A percentile compares a stretch with the other conserved stretches of the same genome.
These are phyloP conservation scores for Colius striatus DNA, from an alignment of 2,113 vertebrate genomes.

Conservation along the genomic window DNA sequence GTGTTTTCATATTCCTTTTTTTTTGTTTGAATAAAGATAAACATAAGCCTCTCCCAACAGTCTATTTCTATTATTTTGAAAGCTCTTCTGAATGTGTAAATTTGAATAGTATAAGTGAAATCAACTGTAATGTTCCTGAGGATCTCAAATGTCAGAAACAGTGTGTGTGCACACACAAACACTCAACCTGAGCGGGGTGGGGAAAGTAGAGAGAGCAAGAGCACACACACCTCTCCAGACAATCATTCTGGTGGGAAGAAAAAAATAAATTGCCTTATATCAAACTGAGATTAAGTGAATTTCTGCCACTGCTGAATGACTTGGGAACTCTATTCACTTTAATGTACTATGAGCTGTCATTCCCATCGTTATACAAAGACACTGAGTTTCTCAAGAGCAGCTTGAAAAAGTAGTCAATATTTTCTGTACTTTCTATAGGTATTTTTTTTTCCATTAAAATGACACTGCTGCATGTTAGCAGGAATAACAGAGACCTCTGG, in stretches of 20 bases:
- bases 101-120: not conserved
- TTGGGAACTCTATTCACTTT: conserved; percentile 50
- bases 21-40: not conserved
- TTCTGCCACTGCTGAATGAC: conserved; percentile 53
- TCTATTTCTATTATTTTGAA: not conserved
- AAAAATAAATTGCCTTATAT: not conserved
- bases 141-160: not conserved
- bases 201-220: not conserved
- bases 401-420: conserved; percentile 1
- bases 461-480: not conserved
- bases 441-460: conserved; percentile 29
- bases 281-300: conserved; percentile 31
- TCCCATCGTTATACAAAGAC: conserved; percentile 51
- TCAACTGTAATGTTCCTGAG: not conserved
- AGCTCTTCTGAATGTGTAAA: not conserved
- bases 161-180: not conserved
- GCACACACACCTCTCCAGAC: not conserved
- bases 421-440: not conserved
- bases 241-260: not conserved
- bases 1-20: not conserved
- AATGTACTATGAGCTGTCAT: conserved; percentile 58
- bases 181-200: not conserved
- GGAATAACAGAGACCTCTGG: not conserved
- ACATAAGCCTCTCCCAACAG: not conserved
- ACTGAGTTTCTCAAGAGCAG: conserved; percentile 30